Base-by-base conservation (phyloP, 2,888 invertebrate species). In the Callimorpha dominula region DNA sequence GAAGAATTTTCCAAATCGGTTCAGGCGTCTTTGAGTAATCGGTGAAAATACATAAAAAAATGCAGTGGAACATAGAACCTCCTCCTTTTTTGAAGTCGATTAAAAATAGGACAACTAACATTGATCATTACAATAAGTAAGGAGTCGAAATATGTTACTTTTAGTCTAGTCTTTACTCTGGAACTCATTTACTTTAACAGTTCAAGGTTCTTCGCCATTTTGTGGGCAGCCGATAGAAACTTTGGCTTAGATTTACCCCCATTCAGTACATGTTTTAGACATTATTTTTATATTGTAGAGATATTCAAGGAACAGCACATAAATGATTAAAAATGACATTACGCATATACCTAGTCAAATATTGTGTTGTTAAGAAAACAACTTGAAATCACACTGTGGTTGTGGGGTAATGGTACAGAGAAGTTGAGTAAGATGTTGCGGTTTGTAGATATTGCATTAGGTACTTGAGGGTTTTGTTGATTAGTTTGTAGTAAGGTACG, bases 341-440 rank as follows among this genome's bases (percentile, higher is more conserved):
- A 60, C 9, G 31, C n/a, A 8, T 20, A 31, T 60, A 60, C 20
- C 14, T 40, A 65, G 6, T 17, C 31, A 65, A 50, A 49, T 17
- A 66, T 66, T 52, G 52, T 40, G n/a, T n/a, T 54, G 20, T 68
- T 43, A n/a, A 67, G n/a, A n/a, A 66, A 17, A 54, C 54, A 67
- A 42, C 42, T 54, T 20, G 54, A 14, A 68, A 31, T 46, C 57
- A 60, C 31, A n/a, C 20, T 6, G 42, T 9, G 50, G 12, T 15
- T 9, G n/a, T 65, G 31, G 11, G 52, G 67, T 43, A 67, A 72
- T 67, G 20, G 9, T 60, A 43, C 17, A n/a, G 11, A 31, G 52
- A 60, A n/a, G 20, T 79, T 77, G 63, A 31, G 75, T 50, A 77
- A 80, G 64, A 70, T 57, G 65, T 77, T 70, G 71, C 15, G 63